Conservation (phyloP, 1,140 invertebrate genomes). For the Maniola jurtina region DNA sequence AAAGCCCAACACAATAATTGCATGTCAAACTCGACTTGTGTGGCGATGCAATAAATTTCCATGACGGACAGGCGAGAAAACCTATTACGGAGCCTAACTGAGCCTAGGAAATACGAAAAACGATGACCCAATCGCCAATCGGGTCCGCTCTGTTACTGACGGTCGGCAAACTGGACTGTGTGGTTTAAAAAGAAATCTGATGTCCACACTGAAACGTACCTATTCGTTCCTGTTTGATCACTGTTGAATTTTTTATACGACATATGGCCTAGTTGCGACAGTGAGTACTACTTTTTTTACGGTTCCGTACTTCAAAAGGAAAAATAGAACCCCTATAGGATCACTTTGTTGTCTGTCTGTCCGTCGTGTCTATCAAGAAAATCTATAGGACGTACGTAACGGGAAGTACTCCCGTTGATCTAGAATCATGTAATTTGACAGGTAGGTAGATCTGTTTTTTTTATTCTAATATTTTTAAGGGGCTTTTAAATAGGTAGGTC, state of each 20-base stretch:
- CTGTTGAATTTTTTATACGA: background rate
- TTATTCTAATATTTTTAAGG: no score
- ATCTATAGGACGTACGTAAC: no score
- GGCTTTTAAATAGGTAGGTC: no score
- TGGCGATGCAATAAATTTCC: background rate
- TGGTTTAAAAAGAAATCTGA: background rate
- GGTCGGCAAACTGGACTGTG: background rate
- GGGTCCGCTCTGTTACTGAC: constrained; percentile 5
- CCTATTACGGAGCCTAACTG: constrained; percentile 1
- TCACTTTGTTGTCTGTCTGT: no score
- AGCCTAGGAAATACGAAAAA: constrained; percentile 12
- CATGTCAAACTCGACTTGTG: background rate
- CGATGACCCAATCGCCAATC: constrained; percentile 12
- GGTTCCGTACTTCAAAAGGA: no score
- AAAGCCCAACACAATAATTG: background rate
- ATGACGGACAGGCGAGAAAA: constrained; percentile 14
- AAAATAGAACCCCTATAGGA: no score
- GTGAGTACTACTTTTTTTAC: no score
- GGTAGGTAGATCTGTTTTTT: no score
- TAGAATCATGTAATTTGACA: no score
- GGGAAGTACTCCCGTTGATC: no score
- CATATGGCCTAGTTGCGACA: no score
- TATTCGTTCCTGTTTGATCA: background rate
- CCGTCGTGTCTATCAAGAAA: no score
- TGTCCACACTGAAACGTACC: background rate